Conservation (phyloP, 2,113 vertebrate species). For the Trichomycterus rosablanca region DNA sequence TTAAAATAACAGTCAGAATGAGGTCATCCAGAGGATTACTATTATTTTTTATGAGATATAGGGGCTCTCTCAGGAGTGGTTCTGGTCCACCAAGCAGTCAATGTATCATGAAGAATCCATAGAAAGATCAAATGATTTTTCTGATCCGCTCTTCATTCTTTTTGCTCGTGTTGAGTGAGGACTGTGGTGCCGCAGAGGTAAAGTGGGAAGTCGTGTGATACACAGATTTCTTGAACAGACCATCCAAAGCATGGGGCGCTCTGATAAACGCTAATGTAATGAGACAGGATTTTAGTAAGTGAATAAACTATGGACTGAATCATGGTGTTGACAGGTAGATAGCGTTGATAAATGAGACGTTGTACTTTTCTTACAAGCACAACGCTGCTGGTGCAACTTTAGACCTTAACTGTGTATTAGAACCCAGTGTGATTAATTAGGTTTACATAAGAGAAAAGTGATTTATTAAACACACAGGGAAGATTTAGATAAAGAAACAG, state of each 20-base stretch:
- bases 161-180: no score
- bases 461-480: slow-evolving; percentile 40
- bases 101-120: no score
- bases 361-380: slow-evolving; percentile 46
- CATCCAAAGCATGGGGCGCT: slow-evolving; percentile 43
- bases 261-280: slow-evolving; percentile 45
- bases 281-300: slow-evolving; percentile 23
- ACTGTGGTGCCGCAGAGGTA: no score
- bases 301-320: slow-evolving; percentile 36
- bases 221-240: background rate
- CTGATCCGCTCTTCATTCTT: no score
- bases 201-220: no score
- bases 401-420: slow-evolving; percentile 43
- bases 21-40: no score
- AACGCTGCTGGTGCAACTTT: slow-evolving; percentile 40
- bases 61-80: no score
- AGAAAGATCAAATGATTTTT: no score
- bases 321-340: slow-evolving; percentile 16
- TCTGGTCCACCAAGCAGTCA: no score
- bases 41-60: no score
- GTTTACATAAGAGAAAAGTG: slow-evolving; percentile 47
- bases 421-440: slow-evolving; percentile 42
- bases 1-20: no score
- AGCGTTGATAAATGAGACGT: slow-evolving; percentile 36
- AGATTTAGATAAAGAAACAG: slow-evolving; percentile 17